phyloP scores from a whole-genome alignment of 2,888 invertebrate species.

The Drosophila vallismaia region DNA sequence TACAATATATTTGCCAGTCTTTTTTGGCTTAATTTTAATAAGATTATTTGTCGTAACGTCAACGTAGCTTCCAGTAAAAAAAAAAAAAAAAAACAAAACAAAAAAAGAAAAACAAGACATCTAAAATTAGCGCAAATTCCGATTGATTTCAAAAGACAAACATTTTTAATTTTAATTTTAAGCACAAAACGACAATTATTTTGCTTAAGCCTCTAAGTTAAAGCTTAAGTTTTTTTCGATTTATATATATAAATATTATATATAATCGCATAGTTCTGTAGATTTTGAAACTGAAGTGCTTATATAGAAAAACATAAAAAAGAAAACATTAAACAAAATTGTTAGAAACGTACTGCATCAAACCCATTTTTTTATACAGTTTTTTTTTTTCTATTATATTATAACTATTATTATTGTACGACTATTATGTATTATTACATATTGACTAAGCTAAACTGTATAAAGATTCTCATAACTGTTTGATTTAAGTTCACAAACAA shows the following conservation, averaged over 20 bases:
- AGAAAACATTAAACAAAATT: slow-evolving; percentile 49
- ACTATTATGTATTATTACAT: slow-evolving; percentile 44
- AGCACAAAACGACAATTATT: slow-evolving; percentile 18
- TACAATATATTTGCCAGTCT: slow-evolving; percentile 48
- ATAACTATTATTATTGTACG: slow-evolving; percentile 42
- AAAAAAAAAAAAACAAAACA: slow-evolving; percentile 27
- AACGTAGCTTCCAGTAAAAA: slow-evolving; percentile 74
- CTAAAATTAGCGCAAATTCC: slow-evolving; percentile 75
- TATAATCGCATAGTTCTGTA: slow-evolving; percentile 19
- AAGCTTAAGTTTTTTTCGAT: slow-evolving; percentile 30
- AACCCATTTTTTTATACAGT: slow-evolving; percentile 48
- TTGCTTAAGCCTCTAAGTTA: slow-evolving; percentile 23
- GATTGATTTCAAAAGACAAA: slow-evolving; percentile 18
- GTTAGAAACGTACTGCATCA: slow-evolving; percentile 63
- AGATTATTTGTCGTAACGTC: slow-evolving; percentile 45
- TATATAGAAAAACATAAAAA: slow-evolving; percentile 42
- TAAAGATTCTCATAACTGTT: slow-evolving; percentile 78
- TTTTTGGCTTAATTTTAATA: slow-evolving; percentile 50
- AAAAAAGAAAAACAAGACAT: slow-evolving; percentile 33
- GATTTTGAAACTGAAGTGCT: slow-evolving; percentile 75
- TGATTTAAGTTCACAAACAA: slow-evolving; percentile 46
- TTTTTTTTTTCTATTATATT: slow-evolving; percentile 54
- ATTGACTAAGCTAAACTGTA: slow-evolving; percentile 71
- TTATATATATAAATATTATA: slow-evolving; percentile 16
- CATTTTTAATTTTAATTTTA: slow-evolving; percentile 17